Evolutionary conservation across 1,140 invertebrate genomes (phyloP), one percentile per base, ranked within the genome.

Genomic region (Brachionus rubens): DNA sequence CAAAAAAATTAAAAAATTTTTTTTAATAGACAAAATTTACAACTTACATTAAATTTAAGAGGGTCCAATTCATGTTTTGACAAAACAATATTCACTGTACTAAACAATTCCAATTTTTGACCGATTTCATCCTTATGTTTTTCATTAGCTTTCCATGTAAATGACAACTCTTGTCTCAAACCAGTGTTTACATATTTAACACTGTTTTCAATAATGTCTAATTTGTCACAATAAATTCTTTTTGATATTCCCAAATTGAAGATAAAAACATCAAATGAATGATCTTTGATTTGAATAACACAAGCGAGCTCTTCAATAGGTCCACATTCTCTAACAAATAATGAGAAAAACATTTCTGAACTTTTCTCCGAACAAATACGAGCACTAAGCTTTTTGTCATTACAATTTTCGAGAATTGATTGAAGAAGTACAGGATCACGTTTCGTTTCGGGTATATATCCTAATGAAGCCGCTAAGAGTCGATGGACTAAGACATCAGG

Each of bases 401-500:
- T 97, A 80, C 93, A 95, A 79, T 90, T 88, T 5, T 86, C 85
- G 10, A 91, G 91, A 52, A 91, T 83, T 59, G 79, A 80, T 33
- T 84, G 79, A 7, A 85, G 62, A 10, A 78, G 21, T 30, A 77
- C 48, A 1, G 78, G 70, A 7, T 78, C 54, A 12, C 76, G 76
- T 1, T 48, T 16, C 14, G 12, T 67, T 14, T 76, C 10, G 54
- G 30, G 0, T 12, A 30, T 77, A 78, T 88, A 88, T 67, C 82
- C 82, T 24, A 88, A 78, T 5, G 85, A 75, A 50, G 86, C 85
- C 21, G 83, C 85, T 21, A 86, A 85, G 76, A 87, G 88, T 82
- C 92, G 88, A 83, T 98, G 94, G 7, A 96, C 93, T 81, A 97
- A 88, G 30, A 96, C 88, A 85, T 97, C 94, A 0, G 93, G 88